Percentiles rank a stretch among this genome's conserved stretches.
Conservation (phyloP, 2,113 vertebrate genomes). For the Rhinichthys klamathensis region DNA sequence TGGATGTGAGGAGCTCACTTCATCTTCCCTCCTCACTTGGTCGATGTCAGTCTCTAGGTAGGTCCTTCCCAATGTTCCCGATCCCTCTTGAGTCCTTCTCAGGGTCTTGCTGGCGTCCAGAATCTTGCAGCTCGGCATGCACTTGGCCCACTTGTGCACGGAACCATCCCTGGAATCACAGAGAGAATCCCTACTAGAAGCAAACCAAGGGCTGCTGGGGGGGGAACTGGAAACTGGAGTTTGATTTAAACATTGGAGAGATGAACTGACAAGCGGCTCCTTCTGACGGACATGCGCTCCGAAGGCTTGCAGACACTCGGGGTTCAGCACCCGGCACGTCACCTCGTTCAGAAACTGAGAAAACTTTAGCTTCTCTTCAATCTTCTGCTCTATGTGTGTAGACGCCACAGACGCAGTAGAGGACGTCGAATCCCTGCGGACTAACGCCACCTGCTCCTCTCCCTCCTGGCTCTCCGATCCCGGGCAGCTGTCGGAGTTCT, state of each 20-base stretch:
- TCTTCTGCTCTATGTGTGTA: conserved; percentile 68
- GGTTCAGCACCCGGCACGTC: conserved; percentile 82
- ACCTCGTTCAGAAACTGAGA: conserved; percentile 92
- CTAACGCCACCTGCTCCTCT: conserved; percentile 47
- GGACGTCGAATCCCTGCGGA: conserved; percentile 53
- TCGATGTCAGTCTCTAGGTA: conserved; percentile 80
- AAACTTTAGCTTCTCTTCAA: conserved; percentile 84
- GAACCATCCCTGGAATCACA: conserved; percentile 61
- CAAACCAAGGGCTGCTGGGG: conserved; percentile 48
- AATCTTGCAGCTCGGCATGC: conserved; percentile 67
- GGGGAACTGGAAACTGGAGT: not conserved
- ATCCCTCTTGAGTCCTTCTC: conserved; percentile 57
- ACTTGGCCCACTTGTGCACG: conserved; percentile 66
- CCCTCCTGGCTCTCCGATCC: conserved; percentile 53
- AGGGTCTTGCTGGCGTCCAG: conserved; percentile 65
- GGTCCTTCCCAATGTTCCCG: conserved; percentile 60
- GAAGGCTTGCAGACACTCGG: conserved; percentile 72
- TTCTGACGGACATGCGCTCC: conserved; percentile 61
- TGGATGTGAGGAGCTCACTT: conserved; percentile 60
- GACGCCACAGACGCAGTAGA: conserved; percentile 61
- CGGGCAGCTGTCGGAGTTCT: conserved; percentile 65
- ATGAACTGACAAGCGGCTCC: conserved; percentile 51
- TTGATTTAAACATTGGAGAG: not conserved
- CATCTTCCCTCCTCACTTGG: conserved; percentile 73
- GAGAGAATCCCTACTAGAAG: conserved; percentile 56